Evolutionary conservation across 2,113 vertebrate genomes (phyloP).

Genomic region (Pandion haliaetus): DNA sequence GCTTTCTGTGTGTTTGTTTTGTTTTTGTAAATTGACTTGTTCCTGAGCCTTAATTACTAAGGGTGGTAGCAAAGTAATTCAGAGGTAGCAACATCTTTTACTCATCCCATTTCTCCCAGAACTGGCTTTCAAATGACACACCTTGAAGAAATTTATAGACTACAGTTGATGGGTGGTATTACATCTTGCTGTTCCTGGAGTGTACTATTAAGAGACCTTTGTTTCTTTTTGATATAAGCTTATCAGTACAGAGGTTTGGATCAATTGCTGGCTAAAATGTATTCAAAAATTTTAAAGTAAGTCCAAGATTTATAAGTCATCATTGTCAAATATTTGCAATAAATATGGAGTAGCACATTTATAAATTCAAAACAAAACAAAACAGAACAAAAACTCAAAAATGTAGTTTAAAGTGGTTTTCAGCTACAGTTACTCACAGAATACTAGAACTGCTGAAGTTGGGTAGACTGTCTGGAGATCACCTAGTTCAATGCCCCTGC

Average conservation of each 20-base stretch:
- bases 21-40: background rate
- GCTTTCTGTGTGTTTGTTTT: background rate
- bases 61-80: background rate
- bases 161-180: background rate
- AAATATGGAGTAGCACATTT: background rate
- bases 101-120: background rate
- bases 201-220: background rate
- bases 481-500: background rate
- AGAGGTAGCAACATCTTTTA: background rate
- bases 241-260: background rate
- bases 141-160: background rate
- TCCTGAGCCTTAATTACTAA: background rate
- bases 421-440: background rate
- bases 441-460: background rate
- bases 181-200: background rate
- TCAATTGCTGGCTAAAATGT: background rate
- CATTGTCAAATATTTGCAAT: background rate
- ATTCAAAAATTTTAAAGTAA: background rate
- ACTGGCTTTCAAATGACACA: background rate
- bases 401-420: background rate
- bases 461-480: background rate
- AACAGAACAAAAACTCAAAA: background rate
- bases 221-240: background rate
- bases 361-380: background rate
- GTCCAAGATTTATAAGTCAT: background rate